phyloP scores from a whole-genome alignment of 2,113 vertebrate genomes.

The Tragelaphus imberbis region DNA sequence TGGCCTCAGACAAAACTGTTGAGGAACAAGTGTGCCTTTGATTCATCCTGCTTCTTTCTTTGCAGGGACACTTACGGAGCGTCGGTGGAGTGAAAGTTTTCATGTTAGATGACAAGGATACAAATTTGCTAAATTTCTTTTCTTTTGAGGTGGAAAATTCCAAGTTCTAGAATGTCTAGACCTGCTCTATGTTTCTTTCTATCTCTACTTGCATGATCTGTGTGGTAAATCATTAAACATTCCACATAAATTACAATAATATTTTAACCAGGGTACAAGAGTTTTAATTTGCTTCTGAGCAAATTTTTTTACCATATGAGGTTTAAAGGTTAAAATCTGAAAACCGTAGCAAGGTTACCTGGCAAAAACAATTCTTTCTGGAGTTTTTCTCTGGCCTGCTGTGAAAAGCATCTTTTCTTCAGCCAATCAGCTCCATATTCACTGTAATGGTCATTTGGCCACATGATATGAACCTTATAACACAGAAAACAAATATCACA shows the following conservation, averaged over 20 bases:
- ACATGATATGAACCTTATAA: slow-evolving; percentile 86
- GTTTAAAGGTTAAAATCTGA: not conserved
- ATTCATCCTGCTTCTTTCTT: not conserved
- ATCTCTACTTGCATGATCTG: not conserved
- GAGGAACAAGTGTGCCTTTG: not conserved
- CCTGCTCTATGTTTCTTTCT: not conserved
- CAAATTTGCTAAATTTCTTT: not conserved
- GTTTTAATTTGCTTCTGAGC: not conserved
- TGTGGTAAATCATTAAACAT: not conserved
- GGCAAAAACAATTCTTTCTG: slow-evolving; percentile 89
- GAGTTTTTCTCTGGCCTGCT: slow-evolving; percentile 83
- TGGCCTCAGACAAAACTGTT: not conserved
- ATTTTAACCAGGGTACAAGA: not conserved
- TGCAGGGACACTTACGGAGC: not conserved
- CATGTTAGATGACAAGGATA: not conserved
- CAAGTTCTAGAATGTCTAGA: not conserved
- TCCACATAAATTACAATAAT: not conserved
- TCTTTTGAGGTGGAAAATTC: not conserved
- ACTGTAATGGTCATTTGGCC: slow-evolving; percentile 91
- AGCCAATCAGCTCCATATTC: slow-evolving; percentile 92
- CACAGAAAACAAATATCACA: slow-evolving; percentile 32
- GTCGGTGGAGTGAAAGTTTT: not conserved
- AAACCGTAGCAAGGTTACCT: slow-evolving; percentile 75
- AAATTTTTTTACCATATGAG: not conserved
- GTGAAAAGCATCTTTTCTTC: slow-evolving; percentile 92